A percentile compares a stretch with the other conserved stretches of the same genome.
These are phyloP conservation scores for Poecile atricapillus DNA, from an alignment of 2,113 vertebrate species.

Conservation along the genomic window DNA sequence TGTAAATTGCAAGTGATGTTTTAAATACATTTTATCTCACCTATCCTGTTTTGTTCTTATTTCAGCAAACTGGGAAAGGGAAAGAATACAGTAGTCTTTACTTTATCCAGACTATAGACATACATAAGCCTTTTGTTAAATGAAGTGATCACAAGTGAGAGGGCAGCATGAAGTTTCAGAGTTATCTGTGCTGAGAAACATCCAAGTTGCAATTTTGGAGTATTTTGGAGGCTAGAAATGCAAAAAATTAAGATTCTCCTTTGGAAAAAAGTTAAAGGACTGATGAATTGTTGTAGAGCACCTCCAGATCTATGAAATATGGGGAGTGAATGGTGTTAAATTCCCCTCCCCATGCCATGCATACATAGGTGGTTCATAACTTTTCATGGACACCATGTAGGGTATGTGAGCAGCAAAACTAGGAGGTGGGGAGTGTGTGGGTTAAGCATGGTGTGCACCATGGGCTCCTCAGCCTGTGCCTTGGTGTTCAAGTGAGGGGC, in stretches of 20 bases:
- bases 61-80: neutral
- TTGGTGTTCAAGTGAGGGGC: neutral
- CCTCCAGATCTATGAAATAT: neutral
- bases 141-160: neutral
- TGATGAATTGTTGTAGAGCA: neutral
- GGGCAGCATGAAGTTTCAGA: neutral
- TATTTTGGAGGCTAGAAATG: neutral
- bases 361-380: neutral
- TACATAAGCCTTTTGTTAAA: neutral
- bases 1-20: neutral
- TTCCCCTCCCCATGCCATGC: neutral
- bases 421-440: neutral
- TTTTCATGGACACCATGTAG: neutral
- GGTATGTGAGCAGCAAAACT: neutral
- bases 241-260: neutral
- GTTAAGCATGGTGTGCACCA: neutral
- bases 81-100: neutral
- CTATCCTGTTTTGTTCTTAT: neutral
- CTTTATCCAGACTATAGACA: neutral
- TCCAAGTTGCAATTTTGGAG: neutral
- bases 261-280: neutral
- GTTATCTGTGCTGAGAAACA: neutral
- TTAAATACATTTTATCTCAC: slow-evolving; percentile 36
- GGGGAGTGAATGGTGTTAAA: neutral
- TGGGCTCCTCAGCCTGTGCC: neutral